Evolutionary conservation across 1,140 invertebrate genomes (phyloP), one percentile per base, ranked within the genome.

Genomic region (Bilobella aurantiaca): DNA sequence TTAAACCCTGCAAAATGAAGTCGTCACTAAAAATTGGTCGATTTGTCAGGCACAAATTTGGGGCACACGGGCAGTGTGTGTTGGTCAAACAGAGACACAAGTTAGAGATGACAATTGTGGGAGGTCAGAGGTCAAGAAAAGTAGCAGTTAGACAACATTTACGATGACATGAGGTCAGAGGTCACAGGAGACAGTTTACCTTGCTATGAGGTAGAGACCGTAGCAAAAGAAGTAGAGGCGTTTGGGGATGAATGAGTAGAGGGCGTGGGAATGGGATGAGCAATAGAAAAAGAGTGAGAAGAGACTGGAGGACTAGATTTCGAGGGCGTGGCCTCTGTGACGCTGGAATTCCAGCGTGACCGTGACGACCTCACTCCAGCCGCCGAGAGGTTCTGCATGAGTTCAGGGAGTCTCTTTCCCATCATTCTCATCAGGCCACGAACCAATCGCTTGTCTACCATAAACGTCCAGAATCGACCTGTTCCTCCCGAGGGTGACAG

Each of bases 251-350:
- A 53, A 53, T 12, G 23, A 23, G 8, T 53, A 23, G 49, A 53
- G 3, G 49, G 23, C 5, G 49, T 53, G 21, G 49, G 49, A 53
- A 53, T 53, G 5, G 49, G 49, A 23, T 53, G 49, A 53, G 49
- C 49, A 23, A 53, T 53, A 53, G 49, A 53, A 23, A 53, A 16
- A 53, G 49, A 53, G 25, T 53, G 49, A 53, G 49, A 53, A 53
- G 49, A 53, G 8, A 53, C 23, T 53, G 49, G 49, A 53, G 49
- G 49, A 53, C 49, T 53, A 53, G 49, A 53, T 23, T 53, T 53
- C 14, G 49, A 12, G 14, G 5, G 5, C 14, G 49, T 42, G 18
- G 34, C 34, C n/a, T n/a, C n/a, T n/a, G 34, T 8, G 18, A 42
- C 49, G 12, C 3, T 53, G 49, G 49, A n/a, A 12, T n/a, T 42